Evolutionary conservation across 2,113 vertebrate genomes (phyloP).

Genomic region (Protobothrops flavoviridis): DNA sequence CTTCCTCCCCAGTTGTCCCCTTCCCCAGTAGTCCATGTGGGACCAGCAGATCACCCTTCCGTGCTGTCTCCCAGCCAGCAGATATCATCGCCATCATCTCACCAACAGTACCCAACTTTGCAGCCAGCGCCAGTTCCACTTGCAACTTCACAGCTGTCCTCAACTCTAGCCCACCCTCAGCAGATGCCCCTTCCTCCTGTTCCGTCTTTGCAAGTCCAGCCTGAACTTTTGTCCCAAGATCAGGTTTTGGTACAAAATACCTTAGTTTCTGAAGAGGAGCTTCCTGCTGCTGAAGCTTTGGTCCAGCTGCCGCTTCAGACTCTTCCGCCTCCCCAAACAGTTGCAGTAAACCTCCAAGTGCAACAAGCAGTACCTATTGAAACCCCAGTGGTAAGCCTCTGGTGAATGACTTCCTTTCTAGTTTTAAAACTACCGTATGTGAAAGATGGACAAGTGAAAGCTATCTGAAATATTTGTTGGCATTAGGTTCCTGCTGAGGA

Average conservation of each 20-base stretch:
- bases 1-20: conserved; percentile 71
- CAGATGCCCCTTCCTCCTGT: conserved; percentile 81
- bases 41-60: conserved; percentile 70
- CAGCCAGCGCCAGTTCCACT: conserved; percentile 71
- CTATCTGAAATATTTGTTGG: not conserved
- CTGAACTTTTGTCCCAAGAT: conserved; percentile 81
- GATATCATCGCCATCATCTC: conserved; percentile 66
- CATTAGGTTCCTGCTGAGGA: not conserved
- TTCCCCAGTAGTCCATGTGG: conserved; percentile 71
- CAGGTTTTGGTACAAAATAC: conserved; percentile 82
- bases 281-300: conserved; percentile 84
- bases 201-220: conserved; percentile 82
- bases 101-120: conserved; percentile 71
- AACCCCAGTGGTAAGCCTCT: conserved; percentile 78
- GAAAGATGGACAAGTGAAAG: not conserved
- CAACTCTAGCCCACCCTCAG: conserved; percentile 78
- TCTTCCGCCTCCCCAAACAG: conserved; percentile 88
- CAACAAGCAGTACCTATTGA: conserved; percentile 75
- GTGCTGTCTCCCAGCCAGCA: conserved; percentile 69
- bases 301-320: conserved; percentile 89
- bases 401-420: conserved; percentile 47
- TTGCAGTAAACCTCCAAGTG: conserved; percentile 91
- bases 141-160: conserved; percentile 75
- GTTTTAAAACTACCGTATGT: not conserved
- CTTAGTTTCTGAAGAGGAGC: conserved; percentile 82